A percentile compares a stretch with the other conserved stretches of the same genome.
These are phyloP conservation scores for Latheticus oryzae DNA, from an alignment of 2,888 invertebrate genomes.

Conservation along the genomic window DNA sequence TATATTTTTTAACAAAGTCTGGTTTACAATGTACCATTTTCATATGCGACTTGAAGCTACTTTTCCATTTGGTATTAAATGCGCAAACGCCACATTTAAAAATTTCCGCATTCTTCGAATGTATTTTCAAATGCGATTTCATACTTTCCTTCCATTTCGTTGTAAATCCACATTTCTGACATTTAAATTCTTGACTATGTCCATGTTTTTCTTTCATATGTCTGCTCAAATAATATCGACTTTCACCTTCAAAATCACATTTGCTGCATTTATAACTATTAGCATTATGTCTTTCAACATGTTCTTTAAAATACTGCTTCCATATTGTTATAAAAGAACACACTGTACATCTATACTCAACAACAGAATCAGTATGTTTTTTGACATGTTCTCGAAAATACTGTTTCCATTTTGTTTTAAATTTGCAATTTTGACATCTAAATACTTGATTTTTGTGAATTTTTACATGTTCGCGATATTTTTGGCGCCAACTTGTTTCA, in stretches of 20 bases:
- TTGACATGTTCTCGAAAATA: constrained; percentile 36
- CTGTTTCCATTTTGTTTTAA: constrained; percentile 39
- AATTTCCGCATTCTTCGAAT: constrained; percentile 17
- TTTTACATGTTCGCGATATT: constrained; percentile 34
- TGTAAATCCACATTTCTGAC: constrained; percentile 33
- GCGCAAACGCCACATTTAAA: constrained; percentile 32
- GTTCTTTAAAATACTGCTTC: constrained; percentile 39
- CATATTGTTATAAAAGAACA: constrained; percentile 34
- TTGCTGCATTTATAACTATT: constrained; percentile 35
- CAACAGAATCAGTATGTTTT: constrained; percentile 32
- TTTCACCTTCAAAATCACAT: constrained; percentile 31
- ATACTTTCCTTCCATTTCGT: constrained; percentile 38
- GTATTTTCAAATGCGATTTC: constrained; percentile 28
- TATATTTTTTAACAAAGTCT: constrained; percentile 28
- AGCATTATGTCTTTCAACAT: constrained; percentile 35
- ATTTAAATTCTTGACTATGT: constrained; percentile 18
- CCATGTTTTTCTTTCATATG: constrained; percentile 33
- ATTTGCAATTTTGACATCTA: constrained; percentile 29
- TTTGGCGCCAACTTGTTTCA: constrained; percentile 35
- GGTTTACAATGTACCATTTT: constrained; percentile 35
- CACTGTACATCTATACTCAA: constrained; percentile 27
- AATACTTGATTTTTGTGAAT: constrained; percentile 24
- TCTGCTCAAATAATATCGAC: constrained; percentile 26
- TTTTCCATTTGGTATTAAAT: constrained; percentile 39
- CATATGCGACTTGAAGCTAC: constrained; percentile 33